phyloP scores from a whole-genome alignment of 2,888 invertebrate genomes.

The Cheilosia variabilis region DNA sequence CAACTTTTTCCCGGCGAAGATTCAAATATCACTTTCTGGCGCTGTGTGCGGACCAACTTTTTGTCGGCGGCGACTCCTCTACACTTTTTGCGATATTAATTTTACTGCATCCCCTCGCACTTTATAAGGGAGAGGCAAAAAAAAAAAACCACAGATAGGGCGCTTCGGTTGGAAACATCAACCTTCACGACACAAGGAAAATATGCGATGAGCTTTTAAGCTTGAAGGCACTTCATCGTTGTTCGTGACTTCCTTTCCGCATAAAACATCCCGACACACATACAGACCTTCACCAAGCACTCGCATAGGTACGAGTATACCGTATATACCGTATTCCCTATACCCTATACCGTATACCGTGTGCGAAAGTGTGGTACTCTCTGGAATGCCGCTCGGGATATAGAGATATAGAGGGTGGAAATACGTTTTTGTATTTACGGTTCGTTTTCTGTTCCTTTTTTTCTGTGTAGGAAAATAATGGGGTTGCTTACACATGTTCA shows the following conservation, averaged over 20 bases:
- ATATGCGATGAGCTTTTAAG: constrained; percentile 69
- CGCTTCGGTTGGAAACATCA: constrained; percentile 39
- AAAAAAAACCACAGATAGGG: background rate
- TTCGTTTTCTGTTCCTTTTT: constrained; percentile 14
- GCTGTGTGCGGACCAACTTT: constrained; percentile 33
- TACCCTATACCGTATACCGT: background rate
- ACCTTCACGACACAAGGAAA: constrained; percentile 57
- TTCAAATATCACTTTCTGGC: constrained; percentile 25
- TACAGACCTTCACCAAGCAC: constrained; percentile 11
- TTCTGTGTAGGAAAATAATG: constrained; percentile 44
- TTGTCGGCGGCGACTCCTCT: constrained; percentile 10
- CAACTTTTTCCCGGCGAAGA: constrained; percentile 23
- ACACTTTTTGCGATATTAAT: constrained; percentile 36
- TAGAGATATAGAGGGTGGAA: constrained; percentile 13
- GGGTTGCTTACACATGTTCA: constrained; percentile 70
- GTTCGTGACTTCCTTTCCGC: constrained; percentile 62
- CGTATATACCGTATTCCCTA: background rate
- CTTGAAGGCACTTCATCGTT: constrained; percentile 68
- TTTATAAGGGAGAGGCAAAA: too few relatives aligned
- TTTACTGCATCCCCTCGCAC: constrained; percentile 21
- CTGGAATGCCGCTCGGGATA: constrained; percentile 27
- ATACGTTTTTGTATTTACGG: background rate
- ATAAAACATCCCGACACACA: constrained; percentile 46
- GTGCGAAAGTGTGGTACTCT: background rate
- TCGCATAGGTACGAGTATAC: background rate